phyloP scores from a whole-genome alignment of 2,113 vertebrate genomes.

The Varanus salvator region DNA sequence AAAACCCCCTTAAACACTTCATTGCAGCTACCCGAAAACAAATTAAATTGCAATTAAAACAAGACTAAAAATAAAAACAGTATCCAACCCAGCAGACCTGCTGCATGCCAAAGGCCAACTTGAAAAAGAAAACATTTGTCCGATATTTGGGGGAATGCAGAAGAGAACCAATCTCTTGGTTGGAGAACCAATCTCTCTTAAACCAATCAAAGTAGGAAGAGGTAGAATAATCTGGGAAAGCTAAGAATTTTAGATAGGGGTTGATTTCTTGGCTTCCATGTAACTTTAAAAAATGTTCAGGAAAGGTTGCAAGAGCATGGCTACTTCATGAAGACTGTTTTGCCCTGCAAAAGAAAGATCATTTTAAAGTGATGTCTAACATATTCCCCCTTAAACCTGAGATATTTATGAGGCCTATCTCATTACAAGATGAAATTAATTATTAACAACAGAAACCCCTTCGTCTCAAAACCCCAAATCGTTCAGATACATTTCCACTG shows the following conservation, averaged over 20 bases:
- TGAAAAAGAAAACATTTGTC: too few species aligned
- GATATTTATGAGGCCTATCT: background rate
- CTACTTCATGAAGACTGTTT: background rate
- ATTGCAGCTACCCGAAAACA: too few species aligned
- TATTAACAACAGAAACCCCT: background rate
- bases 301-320: background rate
- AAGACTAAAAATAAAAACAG: too few species aligned
- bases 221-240: background rate
- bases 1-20: too few species aligned
- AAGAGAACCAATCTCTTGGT: too few species aligned
- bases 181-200: too few species aligned
- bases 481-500: background rate
- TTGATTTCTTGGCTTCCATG: background rate
- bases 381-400: background rate
- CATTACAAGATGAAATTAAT: slow-evolving; percentile 3
- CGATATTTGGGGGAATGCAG: too few species aligned
- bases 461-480: background rate
- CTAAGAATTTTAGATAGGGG: background rate
- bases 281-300: background rate
- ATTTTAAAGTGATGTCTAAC: background rate
- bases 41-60: too few species aligned
- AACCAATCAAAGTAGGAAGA: background rate
- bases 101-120: too few species aligned
- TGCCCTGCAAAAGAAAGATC: background rate
- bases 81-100: too few species aligned